Evolutionary conservation across 2,888 invertebrate species (phyloP), one percentile per base, ranked within the genome.

Genomic region (Parnassius mnemosyne): DNA sequence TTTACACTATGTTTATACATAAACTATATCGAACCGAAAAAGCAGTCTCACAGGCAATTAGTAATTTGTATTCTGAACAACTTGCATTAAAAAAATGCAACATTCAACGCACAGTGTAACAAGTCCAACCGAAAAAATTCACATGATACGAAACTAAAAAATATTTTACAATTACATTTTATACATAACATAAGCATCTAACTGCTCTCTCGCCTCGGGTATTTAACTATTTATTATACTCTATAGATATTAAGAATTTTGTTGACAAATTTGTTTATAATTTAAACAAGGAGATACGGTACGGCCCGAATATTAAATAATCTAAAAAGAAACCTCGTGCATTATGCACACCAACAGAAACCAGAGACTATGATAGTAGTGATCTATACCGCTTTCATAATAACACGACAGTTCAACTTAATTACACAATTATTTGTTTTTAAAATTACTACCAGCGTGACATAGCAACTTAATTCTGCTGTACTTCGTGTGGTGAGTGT

Each of bases 1-100:
- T 60, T 46, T 57, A 51, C 51, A 57, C 43, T 51, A 51, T 16
- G 13, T 55, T 44, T 55, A 43, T 57, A 57, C 57, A 57, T 51
- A 57, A 57, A 42, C 53, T 55, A 57, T 41, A 57, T 13, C 57
- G 57, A 57, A 50, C 13, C 50, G 57, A 16, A 44, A 20, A 57
- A 57, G 57, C 57, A 50, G 50, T 57, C 57, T 57, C 57, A 41
- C 57, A 16, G 13, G 57, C 49, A 43, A 20, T n/a, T n/a, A n/a
- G n/a, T n/a, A n/a, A n/a, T n/a, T n/a, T n/a, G n/a, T 13, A 12
- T n/a, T 53, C 41, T n/a, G 41, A 53, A 53, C 53, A 46, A 13
- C 16, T 13, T n/a, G 49, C 49, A 12, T 49, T 49, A 9, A 49
- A 9, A 12, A 9, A 9, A 49, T 13, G 13, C 47, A n/a, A 3